These are phyloP conservation scores for Ceriagrion tenellum DNA, from an alignment of 2,888 invertebrate genomes.

Conservation along the genomic window DNA sequence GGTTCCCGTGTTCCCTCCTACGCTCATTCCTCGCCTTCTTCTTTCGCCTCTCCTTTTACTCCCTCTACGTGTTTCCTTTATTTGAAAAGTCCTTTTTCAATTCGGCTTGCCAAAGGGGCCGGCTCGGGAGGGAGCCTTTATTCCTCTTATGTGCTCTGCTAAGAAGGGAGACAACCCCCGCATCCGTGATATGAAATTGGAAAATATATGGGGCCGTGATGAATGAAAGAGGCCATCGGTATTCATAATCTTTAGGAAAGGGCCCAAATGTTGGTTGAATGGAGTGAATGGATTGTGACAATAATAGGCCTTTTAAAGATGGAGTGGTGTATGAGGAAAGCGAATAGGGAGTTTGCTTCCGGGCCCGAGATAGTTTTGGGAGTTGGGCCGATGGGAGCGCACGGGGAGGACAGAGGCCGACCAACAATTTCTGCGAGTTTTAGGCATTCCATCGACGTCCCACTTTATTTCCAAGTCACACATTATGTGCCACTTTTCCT, in stretches of 20 bases:
- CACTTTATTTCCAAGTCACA: not conserved
- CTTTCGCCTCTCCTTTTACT: not conserved
- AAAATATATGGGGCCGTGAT: not conserved
- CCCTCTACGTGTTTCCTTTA: not conserved
- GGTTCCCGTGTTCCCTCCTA: not conserved
- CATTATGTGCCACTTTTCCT: not conserved
- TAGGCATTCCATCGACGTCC: not conserved
- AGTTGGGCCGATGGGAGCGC: not conserved
- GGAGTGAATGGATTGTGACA: constrained; percentile 1
- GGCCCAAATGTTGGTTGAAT: not conserved
- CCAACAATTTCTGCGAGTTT: not conserved
- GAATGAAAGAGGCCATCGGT: constrained; percentile 23
- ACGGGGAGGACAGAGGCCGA: not conserved
- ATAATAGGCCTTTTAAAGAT: not conserved
- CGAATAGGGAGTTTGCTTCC: not conserved
- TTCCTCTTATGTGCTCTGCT: not conserved
- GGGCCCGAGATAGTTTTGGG: not conserved
- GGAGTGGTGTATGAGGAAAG: not conserved
- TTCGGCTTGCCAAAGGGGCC: not conserved
- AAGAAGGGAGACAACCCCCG: not conserved
- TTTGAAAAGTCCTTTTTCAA: not conserved
- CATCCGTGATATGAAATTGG: not conserved
- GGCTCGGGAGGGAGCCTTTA: not conserved
- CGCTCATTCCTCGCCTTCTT: not conserved
- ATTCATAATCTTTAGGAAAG: constrained; percentile 35